Base-by-base conservation (phyloP, 2,888 invertebrate species). In the Timema cristinae region DNA sequence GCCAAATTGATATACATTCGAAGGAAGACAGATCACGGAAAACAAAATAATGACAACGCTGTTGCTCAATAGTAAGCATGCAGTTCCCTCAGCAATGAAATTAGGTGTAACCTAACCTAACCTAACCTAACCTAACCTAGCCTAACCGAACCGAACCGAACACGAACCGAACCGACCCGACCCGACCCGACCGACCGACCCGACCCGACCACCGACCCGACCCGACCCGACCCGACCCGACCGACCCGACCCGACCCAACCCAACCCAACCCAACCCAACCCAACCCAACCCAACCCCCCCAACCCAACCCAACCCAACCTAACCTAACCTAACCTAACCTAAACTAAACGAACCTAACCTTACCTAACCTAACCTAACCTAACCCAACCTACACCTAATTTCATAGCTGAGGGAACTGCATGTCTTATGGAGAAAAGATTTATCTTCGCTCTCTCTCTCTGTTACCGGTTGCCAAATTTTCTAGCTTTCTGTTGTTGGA, bases 231-330 rank as follows among this genome's bases (percentile, higher is more conserved):
- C 9, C 63, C 63, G 10, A 61, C 63, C 13, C 9, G 15, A 8
- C 15, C 63, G 15, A 61, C 9, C 63, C 63, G 15, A 61, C 9
- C 63, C 54, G 10, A 52, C 10, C 54, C 54, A 10, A 52, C 54
- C 54, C 13, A 52, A 10, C 54, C 54, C 54, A 52, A 52, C 54
- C 63, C 63, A n/a, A 61, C 63, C 63, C 9, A n/a, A 61, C 63
- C 63, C 9, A n/a, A 61, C 63, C 63, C 63, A n/a, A 61, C 63
- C 63, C 63, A n/a, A 8, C 63, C 9, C 9, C 10, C 9, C 63
- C 63, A n/a, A 61, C 63, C 9, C 9, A n/a, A 8, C 63, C 63
- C 63, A n/a, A 15, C 15, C 9, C 9, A 61, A 8, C 63, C 9
- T 16, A 8, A 61, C 9, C 63, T 16, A 61, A 8, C 15, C 9